Conservation (phyloP, 92 coral and sea anemone genomes). For the Meandrina meandrites region DNA sequence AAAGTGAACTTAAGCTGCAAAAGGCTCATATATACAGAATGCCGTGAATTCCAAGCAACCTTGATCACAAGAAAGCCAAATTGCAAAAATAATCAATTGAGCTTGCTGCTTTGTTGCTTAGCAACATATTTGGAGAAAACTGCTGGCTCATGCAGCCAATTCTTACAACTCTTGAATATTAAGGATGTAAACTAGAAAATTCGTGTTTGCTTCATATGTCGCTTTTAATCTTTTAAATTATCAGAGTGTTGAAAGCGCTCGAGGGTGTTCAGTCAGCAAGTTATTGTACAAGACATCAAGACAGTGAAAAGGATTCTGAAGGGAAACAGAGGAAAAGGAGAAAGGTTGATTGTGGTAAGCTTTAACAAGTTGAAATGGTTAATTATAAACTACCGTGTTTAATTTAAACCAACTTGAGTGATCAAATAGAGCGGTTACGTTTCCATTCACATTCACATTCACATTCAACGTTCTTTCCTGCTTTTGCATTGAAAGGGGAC, state of each 20-base stretch:
- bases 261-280: conserved; percentile 18
- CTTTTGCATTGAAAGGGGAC: not conserved
- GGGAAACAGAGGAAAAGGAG: conserved; percentile 40
- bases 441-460: too few relatives aligned
- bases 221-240: not conserved
- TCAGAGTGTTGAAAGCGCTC: conserved; percentile 23
- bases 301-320: not conserved
- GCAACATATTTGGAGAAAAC: not conserved
- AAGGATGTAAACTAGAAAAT: not conserved
- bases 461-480: not conserved
- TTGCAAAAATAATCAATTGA: not conserved
- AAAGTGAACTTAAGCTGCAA: too few relatives aligned
- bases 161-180: not conserved
- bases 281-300: not conserved
- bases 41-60: not conserved
- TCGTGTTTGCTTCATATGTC: not conserved
- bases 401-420: not conserved
- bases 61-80: not conserved
- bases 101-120: not conserved
- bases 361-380: not conserved
- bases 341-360: conserved; percentile 28
- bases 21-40: not conserved
- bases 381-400: not conserved
- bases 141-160: not conserved
- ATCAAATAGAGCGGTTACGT: too few relatives aligned